Percentiles rank a stretch among this genome's conserved stretches.
These are phyloP conservation scores for Cyclophora punctaria DNA, from an alignment of 2,888 invertebrate genomes.

Conservation along the genomic window DNA sequence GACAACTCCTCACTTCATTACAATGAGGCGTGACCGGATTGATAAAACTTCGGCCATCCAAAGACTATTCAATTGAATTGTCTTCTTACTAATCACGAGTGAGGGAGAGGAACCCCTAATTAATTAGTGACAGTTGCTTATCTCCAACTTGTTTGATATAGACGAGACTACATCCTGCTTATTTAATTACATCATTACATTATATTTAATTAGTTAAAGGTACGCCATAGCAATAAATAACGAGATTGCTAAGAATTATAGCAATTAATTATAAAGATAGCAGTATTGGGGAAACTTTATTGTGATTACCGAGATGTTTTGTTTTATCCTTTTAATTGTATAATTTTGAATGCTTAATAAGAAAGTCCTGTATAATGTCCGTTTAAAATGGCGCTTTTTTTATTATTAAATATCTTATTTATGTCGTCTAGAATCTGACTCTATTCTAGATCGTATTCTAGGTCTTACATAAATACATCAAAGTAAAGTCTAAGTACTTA, in stretches of 20 bases:
- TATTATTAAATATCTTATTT: too few species aligned
- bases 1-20: conserved; percentile 67
- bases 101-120: conserved; percentile 8
- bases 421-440: too few species aligned
- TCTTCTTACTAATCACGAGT: conserved; percentile 20
- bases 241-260: conserved; percentile 2
- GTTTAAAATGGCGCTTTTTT: too few species aligned
- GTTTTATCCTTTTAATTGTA: too few species aligned
- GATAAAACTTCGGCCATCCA: conserved; percentile 43
- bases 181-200: conserved; percentile 24
- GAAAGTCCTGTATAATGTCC: too few species aligned
- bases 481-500: too few species aligned
- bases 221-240: conserved; percentile 9
- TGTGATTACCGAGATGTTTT: too few species aligned
- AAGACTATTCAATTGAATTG: conserved; percentile 34
- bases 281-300: too few species aligned
- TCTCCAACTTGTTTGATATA: conserved; percentile 3
- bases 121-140: conserved; percentile 4
- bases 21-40: conserved; percentile 52
- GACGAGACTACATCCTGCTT: not conserved
- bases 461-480: too few species aligned
- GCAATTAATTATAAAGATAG: conserved; percentile 1
- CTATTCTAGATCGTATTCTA: too few species aligned
- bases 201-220: conserved; percentile 5
- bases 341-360: too few species aligned